Base-by-base conservation (phyloP, 2,888 invertebrate species). In the Tineola bisselliella region DNA sequence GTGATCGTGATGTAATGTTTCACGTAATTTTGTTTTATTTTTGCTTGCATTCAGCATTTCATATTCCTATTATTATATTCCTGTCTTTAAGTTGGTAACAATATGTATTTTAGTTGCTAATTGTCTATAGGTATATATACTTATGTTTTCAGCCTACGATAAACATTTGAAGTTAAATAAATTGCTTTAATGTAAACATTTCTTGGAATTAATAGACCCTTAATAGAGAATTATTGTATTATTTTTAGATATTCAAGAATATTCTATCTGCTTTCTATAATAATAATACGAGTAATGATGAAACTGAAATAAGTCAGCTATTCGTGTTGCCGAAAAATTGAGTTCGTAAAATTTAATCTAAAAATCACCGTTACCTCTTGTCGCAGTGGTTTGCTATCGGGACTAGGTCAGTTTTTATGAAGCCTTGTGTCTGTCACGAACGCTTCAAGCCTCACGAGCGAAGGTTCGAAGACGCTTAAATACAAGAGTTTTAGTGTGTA, bases 401-500 rank as follows among this genome's bases (percentile, higher is more conserved):
- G 83, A 83, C 76, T 76, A 82, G 86, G 86, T 84, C 86, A 84
- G 69, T 86, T 86, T 86, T 86, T 86, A 79, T 82, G 68, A 63
- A 59, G 61, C 52, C 59, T 44, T 59, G 62, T 60, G 60, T 60
- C 60, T 60, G 60, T 48, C 60, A 60, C 48, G 48, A 60, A 48
- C 17, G 58, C 58, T 12, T 33, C 13, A 33, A n/a, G 54, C 54
- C 18, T 54, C 18, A 25, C 54, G 25, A 25, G 25, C 25, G 54
- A 54, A 54, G 54, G 17, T 48, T 25, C 48, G 18, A 17, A 18
- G 48, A 15, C 13, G 15, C 48, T 19, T 11, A 10, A n/a, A 54
- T 17, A 10, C 48, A 17, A 54, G 19, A 25, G n/a, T 54, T 48
- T 48, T 17, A 48, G 15, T 48, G 48, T 13, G 48, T 48, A 48